A percentile compares a stretch with the other conserved stretches of the same genome.
phyloP scores from a whole-genome alignment of 2,797 vertebrate genomes.

The Tokudaia tokunoshimensis region DNA sequence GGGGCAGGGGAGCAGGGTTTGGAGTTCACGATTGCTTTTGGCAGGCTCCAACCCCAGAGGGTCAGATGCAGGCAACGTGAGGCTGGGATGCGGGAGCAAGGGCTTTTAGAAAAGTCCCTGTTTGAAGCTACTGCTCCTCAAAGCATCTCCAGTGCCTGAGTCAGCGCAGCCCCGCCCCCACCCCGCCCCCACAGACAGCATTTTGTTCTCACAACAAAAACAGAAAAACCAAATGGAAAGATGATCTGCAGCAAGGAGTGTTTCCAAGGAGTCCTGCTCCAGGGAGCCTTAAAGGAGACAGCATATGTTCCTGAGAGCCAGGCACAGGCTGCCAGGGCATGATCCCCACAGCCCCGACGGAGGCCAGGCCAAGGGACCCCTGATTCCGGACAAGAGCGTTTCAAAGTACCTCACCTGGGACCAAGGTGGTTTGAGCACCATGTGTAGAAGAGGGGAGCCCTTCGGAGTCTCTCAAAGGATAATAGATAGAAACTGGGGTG shows the following conservation, averaged over 20 bases:
- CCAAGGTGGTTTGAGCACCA: not conserved
- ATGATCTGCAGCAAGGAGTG: not conserved
- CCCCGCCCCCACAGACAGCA: not conserved
- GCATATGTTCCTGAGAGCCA: not conserved
- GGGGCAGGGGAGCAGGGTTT: not conserved
- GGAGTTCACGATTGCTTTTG: not conserved
- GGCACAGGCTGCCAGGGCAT: not conserved
- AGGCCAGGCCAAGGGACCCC: not conserved
- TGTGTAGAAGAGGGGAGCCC: not conserved
- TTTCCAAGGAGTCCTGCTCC: slow-evolving; percentile 7
- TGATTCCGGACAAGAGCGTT: not conserved
- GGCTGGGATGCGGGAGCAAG: not conserved
- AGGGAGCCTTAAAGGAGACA: slow-evolving; percentile 1
- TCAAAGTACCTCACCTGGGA: not conserved
- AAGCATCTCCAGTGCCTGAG: not conserved
- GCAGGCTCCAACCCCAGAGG: not conserved
- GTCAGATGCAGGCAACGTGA: too few species aligned
- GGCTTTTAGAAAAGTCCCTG: not conserved
- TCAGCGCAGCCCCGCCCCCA: not conserved
- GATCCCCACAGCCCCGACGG: too few species aligned
- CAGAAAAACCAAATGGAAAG: not conserved
- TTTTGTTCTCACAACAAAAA: not conserved
- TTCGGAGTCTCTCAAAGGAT: not conserved
- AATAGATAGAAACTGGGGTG: not conserved
- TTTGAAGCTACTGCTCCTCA: not conserved